Base-by-base conservation (phyloP, 2,888 invertebrate species). In the Caenorhabditis afra region DNA sequence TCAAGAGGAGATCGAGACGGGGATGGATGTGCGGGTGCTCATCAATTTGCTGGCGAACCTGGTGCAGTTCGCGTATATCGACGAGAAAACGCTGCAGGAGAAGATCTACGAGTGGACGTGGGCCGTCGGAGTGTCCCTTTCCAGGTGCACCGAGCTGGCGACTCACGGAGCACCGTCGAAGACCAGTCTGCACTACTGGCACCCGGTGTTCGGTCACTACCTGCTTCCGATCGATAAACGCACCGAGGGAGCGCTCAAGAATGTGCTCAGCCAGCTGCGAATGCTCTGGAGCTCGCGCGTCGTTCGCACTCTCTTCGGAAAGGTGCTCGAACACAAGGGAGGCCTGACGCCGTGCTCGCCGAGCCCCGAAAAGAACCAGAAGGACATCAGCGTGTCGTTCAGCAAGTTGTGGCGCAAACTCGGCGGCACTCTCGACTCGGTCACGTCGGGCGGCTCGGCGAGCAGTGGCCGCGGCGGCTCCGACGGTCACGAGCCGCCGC, bases 181-280 rank as follows among this genome's bases (percentile, higher is more conserved):
- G 44, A 70, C 81, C 3, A 78, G 66, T 49, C 73, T 79, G 8
- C 68, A 82, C 16, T 96, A 97, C 91, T 99, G 97, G 97, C 97
- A 99, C 91, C 97, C 97, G 4, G 94, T 98, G 23, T 93, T 99
- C 12, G 98, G 98, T 1, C 70, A 82, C 57, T 85, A 82, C 47
- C 70, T 75, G 3, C 81, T 88, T 20, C 86, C 88, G 14, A 81
- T 88, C 39, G 94, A 94, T 88, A 91, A 92, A 0, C 87, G 90
- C 88, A 92, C 94, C 0, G 94, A 94, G 65, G 94, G 94, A 37
- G 93, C 94, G 0, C 93, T 95, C 91, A 93, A 93, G 0, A 93
- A 93, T 85, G 93, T 95, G 0, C 91, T 91, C 59, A 90, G 91
- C 7, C 95, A 95, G 90, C 90, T 95, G 44, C 93, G 94, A 12